Percentiles rank a stretch among this genome's conserved stretches.
Evolutionary conservation across 2,113 vertebrate genomes (phyloP).

Genomic region (Nerophis lumbriciformis): DNA sequence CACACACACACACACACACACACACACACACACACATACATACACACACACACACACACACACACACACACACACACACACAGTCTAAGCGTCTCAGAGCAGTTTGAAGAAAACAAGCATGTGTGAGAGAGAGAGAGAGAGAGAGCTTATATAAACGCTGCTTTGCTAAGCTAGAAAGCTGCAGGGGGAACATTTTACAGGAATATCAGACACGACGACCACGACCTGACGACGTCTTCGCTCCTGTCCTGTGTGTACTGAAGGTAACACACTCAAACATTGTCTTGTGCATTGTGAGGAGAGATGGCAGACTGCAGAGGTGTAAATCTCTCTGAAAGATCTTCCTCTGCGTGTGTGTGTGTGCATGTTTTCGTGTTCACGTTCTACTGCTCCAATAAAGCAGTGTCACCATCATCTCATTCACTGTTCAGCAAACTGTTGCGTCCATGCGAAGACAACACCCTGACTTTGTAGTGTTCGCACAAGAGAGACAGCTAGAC

Average conservation of each 20-base stretch:
- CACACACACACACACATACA: conserved; percentile 20
- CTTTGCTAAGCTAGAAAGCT: conserved; percentile 40
- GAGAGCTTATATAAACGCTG: conserved; percentile 59
- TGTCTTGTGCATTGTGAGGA: conserved; percentile 22
- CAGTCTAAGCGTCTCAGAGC: conserved; percentile 40
- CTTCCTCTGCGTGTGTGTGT: not conserved
- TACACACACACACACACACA: conserved; percentile 1
- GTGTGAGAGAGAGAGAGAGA: conserved; percentile 20
- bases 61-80: conserved; percentile 13
- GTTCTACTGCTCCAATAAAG: not conserved
- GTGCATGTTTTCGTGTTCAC: not conserved
- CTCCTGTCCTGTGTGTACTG: conserved; percentile 9
- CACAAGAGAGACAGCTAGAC: conserved; percentile 7
- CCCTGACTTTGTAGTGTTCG: conserved; percentile 29
- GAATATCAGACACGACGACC: conserved; percentile 20
- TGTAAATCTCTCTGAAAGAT: conserved; percentile 37
- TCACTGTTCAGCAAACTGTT: conserved; percentile 62
- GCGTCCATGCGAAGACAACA: conserved; percentile 51
- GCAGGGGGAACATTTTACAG: conserved; percentile 31
- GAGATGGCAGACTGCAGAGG: conserved; percentile 54
- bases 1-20: conserved; percentile 24
- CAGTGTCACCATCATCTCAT: not conserved
- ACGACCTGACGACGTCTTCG: conserved; percentile 9
- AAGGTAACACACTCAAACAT: conserved; percentile 44
- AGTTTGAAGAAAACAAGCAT: conserved; percentile 17